Percentiles rank a stretch among this genome's conserved stretches.
Evolutionary conservation across 2,888 invertebrate species (phyloP).

Genomic region (Odontocerum albicorne): DNA sequence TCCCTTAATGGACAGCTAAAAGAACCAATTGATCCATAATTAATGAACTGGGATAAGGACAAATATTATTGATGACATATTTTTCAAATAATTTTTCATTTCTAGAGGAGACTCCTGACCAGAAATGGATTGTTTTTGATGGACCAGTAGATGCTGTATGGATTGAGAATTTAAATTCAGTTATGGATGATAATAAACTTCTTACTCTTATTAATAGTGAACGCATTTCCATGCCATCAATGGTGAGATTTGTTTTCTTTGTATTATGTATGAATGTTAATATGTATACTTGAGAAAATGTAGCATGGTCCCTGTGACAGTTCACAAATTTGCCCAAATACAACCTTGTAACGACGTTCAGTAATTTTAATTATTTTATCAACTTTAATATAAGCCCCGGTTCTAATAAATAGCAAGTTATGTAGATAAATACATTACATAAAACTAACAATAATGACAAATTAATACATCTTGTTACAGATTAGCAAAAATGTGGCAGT

Average conservation of each 20-base stretch:
- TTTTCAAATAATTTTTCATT: background rate
- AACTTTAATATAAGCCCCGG: too few relatives aligned
- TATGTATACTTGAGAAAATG: conserved; percentile 59
- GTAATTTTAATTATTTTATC: too few relatives aligned
- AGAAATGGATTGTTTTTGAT: conserved; percentile 92
- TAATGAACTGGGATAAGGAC: conserved; percentile 79
- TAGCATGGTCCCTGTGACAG: too few relatives aligned
- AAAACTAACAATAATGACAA: too few relatives aligned
- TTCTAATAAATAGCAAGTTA: too few relatives aligned
- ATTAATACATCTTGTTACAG: too few relatives aligned
- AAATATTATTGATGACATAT: conserved; percentile 65
- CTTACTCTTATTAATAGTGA: conserved; percentile 90
- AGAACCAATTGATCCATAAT: too few relatives aligned
- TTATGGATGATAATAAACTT: conserved; percentile 92
- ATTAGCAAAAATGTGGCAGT: too few relatives aligned
- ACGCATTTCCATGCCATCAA: conserved; percentile 80
- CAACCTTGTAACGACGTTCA: too few relatives aligned
- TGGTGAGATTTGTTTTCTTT: conserved; percentile 43
- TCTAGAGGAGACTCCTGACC: conserved; percentile 70
- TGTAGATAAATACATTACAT: too few relatives aligned
- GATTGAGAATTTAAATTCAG: conserved; percentile 96
- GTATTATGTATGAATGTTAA: conserved; percentile 67
- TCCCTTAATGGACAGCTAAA: too few relatives aligned
- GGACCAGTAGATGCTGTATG: conserved; percentile 94
- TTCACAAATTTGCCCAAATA: too few relatives aligned